phyloP scores from a whole-genome alignment of 2,888 invertebrate genomes.

The Callyntrura sp. region DNA sequence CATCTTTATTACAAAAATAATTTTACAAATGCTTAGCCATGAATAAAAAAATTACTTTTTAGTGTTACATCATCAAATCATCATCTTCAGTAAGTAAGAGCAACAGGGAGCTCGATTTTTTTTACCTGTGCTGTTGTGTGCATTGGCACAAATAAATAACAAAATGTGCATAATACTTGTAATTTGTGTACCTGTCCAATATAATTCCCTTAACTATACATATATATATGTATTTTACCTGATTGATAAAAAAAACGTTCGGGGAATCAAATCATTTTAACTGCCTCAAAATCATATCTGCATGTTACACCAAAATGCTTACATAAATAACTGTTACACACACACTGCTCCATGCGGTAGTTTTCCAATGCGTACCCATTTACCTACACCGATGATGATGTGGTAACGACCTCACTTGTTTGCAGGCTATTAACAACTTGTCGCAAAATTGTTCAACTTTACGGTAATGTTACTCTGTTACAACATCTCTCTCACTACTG shows the following conservation, averaged over 20 bases:
- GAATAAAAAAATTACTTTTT: slow-evolving; percentile 15
- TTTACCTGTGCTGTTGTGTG: background rate
- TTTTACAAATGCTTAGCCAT: slow-evolving; percentile 32
- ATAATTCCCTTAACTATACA: background rate
- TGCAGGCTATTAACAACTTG: no score
- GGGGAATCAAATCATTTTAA: no score
- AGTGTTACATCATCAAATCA: slow-evolving; percentile 52
- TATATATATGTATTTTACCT: background rate
- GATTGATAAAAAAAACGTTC: no score
- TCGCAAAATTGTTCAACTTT: no score
- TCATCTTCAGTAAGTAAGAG: background rate
- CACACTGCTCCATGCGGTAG: no score
- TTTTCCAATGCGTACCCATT: no score
- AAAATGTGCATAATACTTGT: slow-evolving; percentile 20
- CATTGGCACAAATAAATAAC: slow-evolving; percentile 15
- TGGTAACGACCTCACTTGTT: no score
- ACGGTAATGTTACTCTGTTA: background rate
- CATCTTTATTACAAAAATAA: slow-evolving; percentile 22
- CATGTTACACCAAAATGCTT: no score
- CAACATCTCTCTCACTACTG: slow-evolving; percentile 21
- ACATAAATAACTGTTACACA: no score
- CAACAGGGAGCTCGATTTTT: background rate
- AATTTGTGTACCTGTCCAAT: background rate
- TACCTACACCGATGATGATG: no score
- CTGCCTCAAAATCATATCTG: no score